These are phyloP conservation scores for Xanthostigma xanthostigma DNA, from an alignment of 2,888 invertebrate species.

Conservation along the genomic window DNA sequence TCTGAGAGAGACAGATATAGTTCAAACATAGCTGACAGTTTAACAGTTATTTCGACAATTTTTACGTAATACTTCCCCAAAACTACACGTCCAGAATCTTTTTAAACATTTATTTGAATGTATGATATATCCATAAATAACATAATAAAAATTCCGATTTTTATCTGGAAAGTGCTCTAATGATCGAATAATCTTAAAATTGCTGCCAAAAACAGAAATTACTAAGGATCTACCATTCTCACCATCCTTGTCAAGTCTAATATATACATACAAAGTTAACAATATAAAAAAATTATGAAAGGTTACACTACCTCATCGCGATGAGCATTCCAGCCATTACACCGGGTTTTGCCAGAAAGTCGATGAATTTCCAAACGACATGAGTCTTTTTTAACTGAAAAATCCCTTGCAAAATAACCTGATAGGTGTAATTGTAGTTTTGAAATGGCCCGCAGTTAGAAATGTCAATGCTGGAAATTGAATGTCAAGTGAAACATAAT, in stretches of 20 bases:
- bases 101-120: too few species aligned
- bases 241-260: too few species aligned
- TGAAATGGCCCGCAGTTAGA: slow-evolving; percentile 51
- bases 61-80: too few species aligned
- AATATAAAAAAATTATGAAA: not conserved
- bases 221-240: not conserved
- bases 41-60: too few species aligned
- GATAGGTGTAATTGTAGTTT: slow-evolving; percentile 35
- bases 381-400: slow-evolving; percentile 32
- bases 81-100: too few species aligned
- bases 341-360: slow-evolving; percentile 40
- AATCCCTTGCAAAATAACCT: slow-evolving; percentile 39
- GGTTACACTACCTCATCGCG: slow-evolving; percentile 35
- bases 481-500: not conserved
- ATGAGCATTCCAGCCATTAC: slow-evolving; percentile 43
- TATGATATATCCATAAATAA: too few species aligned
- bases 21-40: too few species aligned
- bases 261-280: not conserved
- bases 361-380: slow-evolving; percentile 29
- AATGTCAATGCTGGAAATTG: slow-evolving; percentile 33
- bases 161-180: too few species aligned
- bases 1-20: too few species aligned
- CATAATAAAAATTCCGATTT: too few species aligned
- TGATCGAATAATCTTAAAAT: too few species aligned
- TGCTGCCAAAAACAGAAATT: too few species aligned